Conservation (phyloP, 2,113 vertebrate species). For the Rhynchomys soricoides region DNA sequence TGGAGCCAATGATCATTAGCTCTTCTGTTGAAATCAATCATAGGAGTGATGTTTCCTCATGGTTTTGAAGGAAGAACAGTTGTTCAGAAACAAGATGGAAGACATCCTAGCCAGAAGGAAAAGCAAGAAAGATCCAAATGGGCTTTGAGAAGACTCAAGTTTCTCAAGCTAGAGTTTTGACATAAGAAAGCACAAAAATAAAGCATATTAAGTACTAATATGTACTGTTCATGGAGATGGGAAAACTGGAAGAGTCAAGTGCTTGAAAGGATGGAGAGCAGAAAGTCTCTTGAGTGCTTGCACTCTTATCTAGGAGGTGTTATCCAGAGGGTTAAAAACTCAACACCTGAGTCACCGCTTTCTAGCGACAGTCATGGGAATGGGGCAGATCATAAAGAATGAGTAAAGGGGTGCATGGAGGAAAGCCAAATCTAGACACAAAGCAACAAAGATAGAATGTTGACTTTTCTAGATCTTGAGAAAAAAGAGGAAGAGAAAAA, state of each 20-base stretch:
- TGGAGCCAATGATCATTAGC: background rate
- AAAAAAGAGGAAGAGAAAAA: background rate
- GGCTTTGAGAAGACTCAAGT: background rate
- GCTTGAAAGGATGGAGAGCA: background rate
- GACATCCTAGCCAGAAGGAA: background rate
- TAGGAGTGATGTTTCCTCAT: background rate
- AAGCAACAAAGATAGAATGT: background rate
- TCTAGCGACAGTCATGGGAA: background rate
- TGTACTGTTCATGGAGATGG: background rate
- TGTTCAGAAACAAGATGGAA: slow-evolving; percentile 15
- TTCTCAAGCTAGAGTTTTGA: background rate
- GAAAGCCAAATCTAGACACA: background rate
- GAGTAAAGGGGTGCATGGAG: background rate
- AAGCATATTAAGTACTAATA: background rate
- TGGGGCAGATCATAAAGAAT: background rate
- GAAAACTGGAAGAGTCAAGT: background rate
- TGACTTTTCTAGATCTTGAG: background rate
- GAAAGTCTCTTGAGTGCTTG: background rate
- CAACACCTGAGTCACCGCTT: background rate
- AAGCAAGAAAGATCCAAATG: background rate
- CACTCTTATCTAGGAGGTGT: background rate
- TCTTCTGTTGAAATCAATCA: background rate
- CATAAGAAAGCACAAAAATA: background rate
- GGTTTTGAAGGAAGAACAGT: background rate
- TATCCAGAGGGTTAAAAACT: background rate